Evolutionary conservation across 2,888 invertebrate genomes (phyloP), one percentile per base, ranked within the genome.

Genomic region (Ophioninae sp.): DNA sequence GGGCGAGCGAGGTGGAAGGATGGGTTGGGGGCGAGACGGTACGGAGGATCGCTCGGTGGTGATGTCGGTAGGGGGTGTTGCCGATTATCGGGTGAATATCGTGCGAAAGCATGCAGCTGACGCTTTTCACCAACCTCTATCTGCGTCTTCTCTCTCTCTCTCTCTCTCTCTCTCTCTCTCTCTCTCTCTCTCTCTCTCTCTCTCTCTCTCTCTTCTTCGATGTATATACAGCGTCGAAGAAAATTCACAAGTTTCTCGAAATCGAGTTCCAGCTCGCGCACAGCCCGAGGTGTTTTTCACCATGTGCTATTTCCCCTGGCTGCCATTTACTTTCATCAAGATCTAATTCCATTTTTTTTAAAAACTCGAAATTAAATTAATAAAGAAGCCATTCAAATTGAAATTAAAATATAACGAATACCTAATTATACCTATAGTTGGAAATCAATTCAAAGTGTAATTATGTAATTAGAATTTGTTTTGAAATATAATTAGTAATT

Each of bases 81-180:
- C 88, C 89, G 90, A 91, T 91, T 90, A 91, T 90, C 88, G 91
- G 78, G 88, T 87, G 86, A 91, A 90, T 88, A 87, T 89, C 89
- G 90, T 90, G 91, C 87, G 91, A 91, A 91, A 89, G 86, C 86
- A 87, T 88, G 89, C 90, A 92, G 90, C 91, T 91, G 91, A 90
- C 91, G 90, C 88, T 88, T 90, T 89, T 88, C 87, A 86, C 88
- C 87, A 71, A 85, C 65, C 85, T 85, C 86, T 88, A 75, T 85
- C 86, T 88, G 73, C 75, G 37, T n/a, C 67, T 85, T 58, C 20
- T 51, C 41, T 56, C 75, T 65, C 74, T 6, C 51, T 17, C 22
- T 67, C 37, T 58, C 58, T 56, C 37, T 17, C 61, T 10, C 23
- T 59, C 58, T 59, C 41, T 63, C 44, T 44, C 44, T 13, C 44